Evolutionary conservation across 2,797 vertebrate genomes (phyloP).

Genomic region (Anabas testudineus): DNA sequence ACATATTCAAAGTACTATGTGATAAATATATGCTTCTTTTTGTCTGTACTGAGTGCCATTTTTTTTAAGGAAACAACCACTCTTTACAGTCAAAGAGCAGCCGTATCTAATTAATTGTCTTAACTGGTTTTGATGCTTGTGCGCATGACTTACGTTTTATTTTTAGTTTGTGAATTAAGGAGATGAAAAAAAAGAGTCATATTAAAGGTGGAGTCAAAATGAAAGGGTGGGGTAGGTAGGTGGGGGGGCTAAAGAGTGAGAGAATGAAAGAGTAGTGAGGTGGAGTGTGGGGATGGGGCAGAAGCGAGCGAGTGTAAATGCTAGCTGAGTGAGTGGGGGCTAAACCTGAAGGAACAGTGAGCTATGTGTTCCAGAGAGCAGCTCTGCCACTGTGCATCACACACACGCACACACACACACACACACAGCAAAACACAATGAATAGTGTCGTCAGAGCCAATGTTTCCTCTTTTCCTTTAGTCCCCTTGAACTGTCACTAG

Average conservation of each 20-base stretch:
- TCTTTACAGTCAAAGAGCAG: slow-evolving; percentile 6
- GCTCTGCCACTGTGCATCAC: slow-evolving; percentile 55
- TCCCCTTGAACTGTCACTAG: slow-evolving; percentile 65
- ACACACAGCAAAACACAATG: slow-evolving; percentile 34
- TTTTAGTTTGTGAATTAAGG: not conserved
- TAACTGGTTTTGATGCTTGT: not conserved
- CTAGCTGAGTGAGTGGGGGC: slow-evolving; percentile 65
- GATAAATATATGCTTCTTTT: slow-evolving; percentile 18
- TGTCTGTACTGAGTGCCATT: slow-evolving; percentile 25
- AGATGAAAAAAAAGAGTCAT: not conserved
- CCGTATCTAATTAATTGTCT: not conserved
- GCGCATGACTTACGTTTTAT: slow-evolving; percentile 18
- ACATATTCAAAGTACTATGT: slow-evolving; percentile 37
- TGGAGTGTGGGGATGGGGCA: slow-evolving; percentile 13
- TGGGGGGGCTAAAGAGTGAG: not conserved
- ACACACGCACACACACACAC: slow-evolving; percentile 20
- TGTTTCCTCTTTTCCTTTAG: slow-evolving; percentile 53
- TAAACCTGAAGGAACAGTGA: slow-evolving; percentile 68
- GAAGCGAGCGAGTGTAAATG: slow-evolving; percentile 20
- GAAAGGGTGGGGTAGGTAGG: not conserved
- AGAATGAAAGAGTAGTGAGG: slow-evolving; percentile 1
- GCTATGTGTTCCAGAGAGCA: slow-evolving; percentile 62
- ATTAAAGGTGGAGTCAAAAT: not conserved
- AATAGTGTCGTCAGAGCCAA: slow-evolving; percentile 51
- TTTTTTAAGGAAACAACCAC: slow-evolving; percentile 22